Base-by-base conservation (phyloP, 2,113 vertebrate genomes). In the Urocitellus parryii region DNA sequence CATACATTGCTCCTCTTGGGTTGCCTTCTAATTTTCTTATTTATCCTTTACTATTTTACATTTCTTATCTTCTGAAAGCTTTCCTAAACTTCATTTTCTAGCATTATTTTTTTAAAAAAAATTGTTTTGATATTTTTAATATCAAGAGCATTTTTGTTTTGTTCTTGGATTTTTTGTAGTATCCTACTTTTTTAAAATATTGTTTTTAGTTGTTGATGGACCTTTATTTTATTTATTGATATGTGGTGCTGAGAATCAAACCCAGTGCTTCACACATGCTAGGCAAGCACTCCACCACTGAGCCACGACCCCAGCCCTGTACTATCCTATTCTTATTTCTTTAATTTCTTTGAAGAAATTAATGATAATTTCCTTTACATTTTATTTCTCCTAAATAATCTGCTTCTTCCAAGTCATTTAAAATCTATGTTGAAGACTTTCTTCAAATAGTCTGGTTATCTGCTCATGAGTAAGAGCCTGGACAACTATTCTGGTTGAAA, bases 351-450 rank as follows among this genome's bases (percentile, higher is more conserved):
- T 89, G 34, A 45, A 37, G 65, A 88, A 95, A 92, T 53, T 78
- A 39, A 90, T 86, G 2, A 67, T 84, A 92, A 82, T 67, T 93
- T 79, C 16, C 48, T 63, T 27, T 88, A 80, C 14, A 51, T 74
- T 95, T 93, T 95, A 53, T 95, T 72, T 42, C 45, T 14, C 34
- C n/a, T 83, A 56, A 73, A 42, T 82, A 77, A 89, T 82, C 39
- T 42, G 12, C 79, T 63, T 88, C 65, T 24, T 29, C 32, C 56
- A 93, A 77, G 29, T 79, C 83, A 39, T 25, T 90, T 92, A n/a
- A n/a, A n/a, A 73, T 90, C 48, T 90, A 37, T 83, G 79, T 61
- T 48, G 45, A 74, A 92, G n/a, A 78, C 6, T 67, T 73, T 78
- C 53, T 74, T 94, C 45, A 72, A 25, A 45, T 37, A 74, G n/a